Conservation (phyloP, 2,888 invertebrate species). For the Polyploca ridens region DNA sequence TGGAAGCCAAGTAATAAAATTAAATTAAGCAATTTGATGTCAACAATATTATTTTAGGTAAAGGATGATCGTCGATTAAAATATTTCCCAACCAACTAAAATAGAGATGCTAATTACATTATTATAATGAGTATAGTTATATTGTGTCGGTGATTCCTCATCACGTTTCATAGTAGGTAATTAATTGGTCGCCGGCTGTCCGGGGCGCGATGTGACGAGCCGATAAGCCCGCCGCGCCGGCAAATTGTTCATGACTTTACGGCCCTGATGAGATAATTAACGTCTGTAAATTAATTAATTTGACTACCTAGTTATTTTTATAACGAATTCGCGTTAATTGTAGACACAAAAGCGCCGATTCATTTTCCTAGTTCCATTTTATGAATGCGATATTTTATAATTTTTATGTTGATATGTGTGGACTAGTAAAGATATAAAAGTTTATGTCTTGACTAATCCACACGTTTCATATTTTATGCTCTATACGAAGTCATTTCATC, state of each 20-base stretch:
- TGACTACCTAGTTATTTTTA: slow-evolving; percentile 70
- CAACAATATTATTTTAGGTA: slow-evolving; percentile 2
- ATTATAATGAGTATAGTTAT: neutral
- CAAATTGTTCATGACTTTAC: slow-evolving; percentile 70
- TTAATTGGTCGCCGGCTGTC: slow-evolving; percentile 43
- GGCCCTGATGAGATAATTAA: slow-evolving; percentile 80
- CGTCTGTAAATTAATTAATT: slow-evolving; percentile 79
- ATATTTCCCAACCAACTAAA: neutral
- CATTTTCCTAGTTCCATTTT: slow-evolving; percentile 22
- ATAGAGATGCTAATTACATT: slow-evolving; percentile 1
- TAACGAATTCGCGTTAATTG: slow-evolving; percentile 67
- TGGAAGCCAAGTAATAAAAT: too few species aligned
- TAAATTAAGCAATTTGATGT: neutral
- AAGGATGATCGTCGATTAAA: neutral
- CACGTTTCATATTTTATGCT: neutral
- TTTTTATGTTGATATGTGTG: neutral
- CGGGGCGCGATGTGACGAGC: slow-evolving; percentile 67
- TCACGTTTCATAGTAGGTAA: slow-evolving; percentile 55
- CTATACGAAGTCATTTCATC: too few species aligned
- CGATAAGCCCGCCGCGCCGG: slow-evolving; percentile 65
- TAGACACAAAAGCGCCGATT: slow-evolving; percentile 63
- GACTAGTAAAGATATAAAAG: neutral
- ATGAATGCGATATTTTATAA: neutral
- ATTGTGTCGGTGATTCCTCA: slow-evolving; percentile 67
- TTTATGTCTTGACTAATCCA: neutral